Evolutionary conservation across 2,888 invertebrate genomes (phyloP), one percentile per base, ranked within the genome.

Genomic region (Capitulum mitella): DNA sequence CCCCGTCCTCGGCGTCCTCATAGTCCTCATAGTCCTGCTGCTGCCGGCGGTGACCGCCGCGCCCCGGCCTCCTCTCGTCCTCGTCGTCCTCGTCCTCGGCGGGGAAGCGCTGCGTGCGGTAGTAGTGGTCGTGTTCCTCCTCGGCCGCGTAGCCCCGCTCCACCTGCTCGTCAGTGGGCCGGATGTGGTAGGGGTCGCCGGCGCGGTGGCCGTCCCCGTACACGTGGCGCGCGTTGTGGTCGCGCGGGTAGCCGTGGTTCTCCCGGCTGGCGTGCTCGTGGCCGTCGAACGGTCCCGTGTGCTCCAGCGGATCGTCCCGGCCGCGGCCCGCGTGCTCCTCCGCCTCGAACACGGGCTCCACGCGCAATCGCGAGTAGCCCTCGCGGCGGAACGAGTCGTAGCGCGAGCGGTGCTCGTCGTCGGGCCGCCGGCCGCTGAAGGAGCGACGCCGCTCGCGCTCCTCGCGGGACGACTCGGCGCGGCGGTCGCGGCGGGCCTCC

Each of bases 141-240:
- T 64, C 64, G 19, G 10, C 29, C 29, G 64, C 64, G 64, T 64
- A 19, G 32, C 34, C 64, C 0, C 64, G 64, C 32, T 64, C 34
- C 19, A 64, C 64, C 34, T 64, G 34, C 34, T 22, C 0, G 19
- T 64, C 64, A 16, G 64, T 64, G 10, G 64, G 64, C 19, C 64
- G 64, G 64, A 64, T 64, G 64, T 34, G 14, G 64, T 64, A 64
- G 5, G 34, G 64, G 19, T 64, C 64, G 5, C 64, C 64, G 64
- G 64, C 64, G 19, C 64, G 64, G 34, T 64, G 64, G 2, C 64
- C 64, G 64, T 64, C 64, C 19, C 64, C 64, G 34, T 64, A 64
- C 34, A 64, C 64, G 64, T 64, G 64, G 19, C 64, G 64, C 64
- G 64, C 64, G 0, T 14, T 19, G 19, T 64, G 64, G 64, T 34